These are phyloP conservation scores for Idaea biselata DNA, from an alignment of 2,888 invertebrate genomes.

Conservation along the genomic window DNA sequence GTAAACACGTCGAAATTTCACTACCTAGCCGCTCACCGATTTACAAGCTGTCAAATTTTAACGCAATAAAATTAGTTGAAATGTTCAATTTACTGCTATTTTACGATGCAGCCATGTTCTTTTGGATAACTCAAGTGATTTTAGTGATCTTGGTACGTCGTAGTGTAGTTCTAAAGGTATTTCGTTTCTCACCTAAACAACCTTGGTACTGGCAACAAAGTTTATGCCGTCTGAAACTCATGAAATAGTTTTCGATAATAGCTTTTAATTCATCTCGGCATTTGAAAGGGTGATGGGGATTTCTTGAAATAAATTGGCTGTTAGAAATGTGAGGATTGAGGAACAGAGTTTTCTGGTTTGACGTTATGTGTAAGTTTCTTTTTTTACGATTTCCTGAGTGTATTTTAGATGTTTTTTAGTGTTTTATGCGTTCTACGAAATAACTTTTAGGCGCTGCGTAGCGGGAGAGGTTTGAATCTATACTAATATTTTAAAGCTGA, in stretches of 20 bases:
- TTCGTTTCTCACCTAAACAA: not conserved
- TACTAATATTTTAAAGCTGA: no score
- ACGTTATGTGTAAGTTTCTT: not conserved
- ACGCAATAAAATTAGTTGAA: conserved; percentile 18
- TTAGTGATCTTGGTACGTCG: not conserved
- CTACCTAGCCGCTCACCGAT: conserved; percentile 8
- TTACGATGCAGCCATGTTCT: not conserved
- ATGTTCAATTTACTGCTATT: conserved; percentile 6
- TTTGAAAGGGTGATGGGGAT: not conserved
- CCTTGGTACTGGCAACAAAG: not conserved
- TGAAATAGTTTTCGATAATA: not conserved
- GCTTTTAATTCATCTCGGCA: not conserved
- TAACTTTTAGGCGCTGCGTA: not conserved
- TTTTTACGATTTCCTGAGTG: not conserved
- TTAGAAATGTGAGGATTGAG: not conserved
- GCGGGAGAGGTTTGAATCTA: not conserved
- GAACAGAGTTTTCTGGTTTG: not conserved
- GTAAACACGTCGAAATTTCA: not conserved
- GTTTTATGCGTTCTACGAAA: not conserved
- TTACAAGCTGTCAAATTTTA: conserved; percentile 25
- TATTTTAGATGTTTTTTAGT: not conserved
- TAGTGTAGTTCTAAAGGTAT: not conserved
- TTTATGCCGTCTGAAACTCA: not conserved
- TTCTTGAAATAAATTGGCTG: not conserved
- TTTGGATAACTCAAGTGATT: not conserved